Evolutionary conservation across 2,797 vertebrate genomes (phyloP), one percentile per base, ranked within the genome.

Genomic region (Valencia hispanica): DNA sequence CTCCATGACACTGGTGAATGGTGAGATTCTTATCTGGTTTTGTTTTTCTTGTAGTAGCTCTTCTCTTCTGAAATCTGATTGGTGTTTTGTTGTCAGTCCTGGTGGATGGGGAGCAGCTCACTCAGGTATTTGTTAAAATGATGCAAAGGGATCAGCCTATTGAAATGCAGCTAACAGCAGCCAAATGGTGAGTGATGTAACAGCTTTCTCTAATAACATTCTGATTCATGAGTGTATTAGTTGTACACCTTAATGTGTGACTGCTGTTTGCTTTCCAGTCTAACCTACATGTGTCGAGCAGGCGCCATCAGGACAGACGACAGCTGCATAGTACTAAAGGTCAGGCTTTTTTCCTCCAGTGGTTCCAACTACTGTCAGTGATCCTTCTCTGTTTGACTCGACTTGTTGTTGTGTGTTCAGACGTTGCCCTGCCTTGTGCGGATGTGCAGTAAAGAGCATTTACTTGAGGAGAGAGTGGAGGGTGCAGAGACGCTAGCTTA

Each of bases 281-380:
- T 99, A 95, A 99, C 98, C 70, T 99, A 98, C 91, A 99, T 99
- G 97, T 99, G 98, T 95, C 96, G 98, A 96, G 97, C 98, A 2
- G 98, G 97, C 84, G 97, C 98, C 91, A 97, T 99, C 91, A 94
- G 94, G 86, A 98, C 98, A 41, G 98, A 99, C 0, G 97, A 99
- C 91, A 92, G 88, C 91, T 97, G 96, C 92, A 95, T 99, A 78
- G 91, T 98, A 80, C 94, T 99, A 82, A 99, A 98, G 96, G 98
- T 99, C 84, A 41, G 82, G 2, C 20, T 51, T 39, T 18, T 32
- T 32, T 32, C 55, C 32, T 17, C 1, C 1, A 30, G 27, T 27
- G 50, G 30, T 25, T 4, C 32, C 22, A 5, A 8, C 22, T 39
- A 4, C 17, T 2, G 36, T 3, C 6, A 30, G 3, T n/a, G 61